Percentiles rank a stretch among this genome's conserved stretches.
These are phyloP conservation scores for Ptychobarbus kaznakovi DNA, from an alignment of 2,797 vertebrate genomes.

Conservation along the genomic window DNA sequence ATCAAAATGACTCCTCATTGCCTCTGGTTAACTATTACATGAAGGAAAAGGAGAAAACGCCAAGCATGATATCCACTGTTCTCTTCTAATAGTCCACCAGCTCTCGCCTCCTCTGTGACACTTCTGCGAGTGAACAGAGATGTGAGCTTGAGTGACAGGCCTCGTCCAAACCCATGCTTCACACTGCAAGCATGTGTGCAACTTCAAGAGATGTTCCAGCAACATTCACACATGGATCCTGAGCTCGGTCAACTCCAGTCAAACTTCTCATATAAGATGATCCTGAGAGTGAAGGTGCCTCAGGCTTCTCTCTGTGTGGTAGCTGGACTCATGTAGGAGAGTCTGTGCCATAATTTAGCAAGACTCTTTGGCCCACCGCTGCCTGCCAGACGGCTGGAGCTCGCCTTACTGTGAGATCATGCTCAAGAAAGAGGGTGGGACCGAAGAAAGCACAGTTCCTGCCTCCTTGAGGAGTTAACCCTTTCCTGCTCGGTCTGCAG, in stretches of 20 bases:
- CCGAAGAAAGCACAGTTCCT: slow-evolving; percentile 64
- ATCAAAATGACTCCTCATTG: slow-evolving; percentile 37
- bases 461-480: slow-evolving; percentile 57
- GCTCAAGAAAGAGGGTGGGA: slow-evolving; percentile 73
- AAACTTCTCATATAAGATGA: not conserved
- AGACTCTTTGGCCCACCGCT: slow-evolving; percentile 61
- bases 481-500: slow-evolving; percentile 11
- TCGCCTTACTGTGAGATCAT: slow-evolving; percentile 77
- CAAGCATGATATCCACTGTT: slow-evolving; percentile 6
- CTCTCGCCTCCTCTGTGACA: slow-evolving; percentile 25
- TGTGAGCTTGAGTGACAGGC: slow-evolving; percentile 18
- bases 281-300: slow-evolving; percentile 5
- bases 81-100: slow-evolving; percentile 4
- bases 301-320: slow-evolving; percentile 56
- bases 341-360: slow-evolving; percentile 62
- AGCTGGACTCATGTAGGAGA: slow-evolving; percentile 36
- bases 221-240: slow-evolving; percentile 27
- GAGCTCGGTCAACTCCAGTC: not conserved
- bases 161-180: slow-evolving; percentile 34
- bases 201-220: slow-evolving; percentile 39
- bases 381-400: slow-evolving; percentile 60
- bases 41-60: not conserved
- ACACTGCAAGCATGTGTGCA: slow-evolving; percentile 36
- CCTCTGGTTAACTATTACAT: not conserved
- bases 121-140: not conserved